Evolutionary conservation across 2,797 vertebrate species (phyloP), one percentile per base, ranked within the genome.

Genomic region (Sciaenops ocellatus): DNA sequence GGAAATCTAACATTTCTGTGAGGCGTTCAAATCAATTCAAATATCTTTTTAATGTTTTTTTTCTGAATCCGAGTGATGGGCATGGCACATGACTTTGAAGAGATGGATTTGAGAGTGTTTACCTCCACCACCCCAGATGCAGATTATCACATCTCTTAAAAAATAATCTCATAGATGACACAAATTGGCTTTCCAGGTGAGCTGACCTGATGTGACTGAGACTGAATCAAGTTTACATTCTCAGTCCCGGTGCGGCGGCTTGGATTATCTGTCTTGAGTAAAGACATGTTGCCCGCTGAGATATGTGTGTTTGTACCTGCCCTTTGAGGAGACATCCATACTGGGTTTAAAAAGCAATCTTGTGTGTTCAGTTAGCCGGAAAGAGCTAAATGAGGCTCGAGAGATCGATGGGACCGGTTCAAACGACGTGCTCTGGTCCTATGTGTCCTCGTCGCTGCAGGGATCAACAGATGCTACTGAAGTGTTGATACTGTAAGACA

Each of bases 171-270:
- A 22, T 0, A 12, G 22, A 60, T 75, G 76, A 72, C 71, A 9
- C 76, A 54, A 13, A 61, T 57, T 54, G 48, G 42, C 38, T 61
- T 52, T 74, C 30, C 54, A 64, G 34, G 54, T 69, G 80, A 73
- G 41, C 20, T 22, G 76, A 81, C 38, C 42, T 69, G 68, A 79
- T 55, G 17, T n/a, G 26, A 69, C 71, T 65, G 73, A 72, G 73
- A 77, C 69, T 48, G 69, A 79, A 71, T 16, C 42, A 56, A 60
- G 66, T 73, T 85, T 89, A 88, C 88, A 88, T 92, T 92, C 90
- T 54, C 79, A 52, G 80, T 79, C 74, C 62, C 50, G n/a, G 80
- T 59, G 54, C 3, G 4, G 54, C 42, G 60, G 64, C 69, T 79
- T 15, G 6, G 69, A 77, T 34, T 48, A 57, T 75, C 48, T 56